Evolutionary conservation across 1,140 invertebrate species (phyloP).

Genomic region (Drosophila pandora): DNA sequence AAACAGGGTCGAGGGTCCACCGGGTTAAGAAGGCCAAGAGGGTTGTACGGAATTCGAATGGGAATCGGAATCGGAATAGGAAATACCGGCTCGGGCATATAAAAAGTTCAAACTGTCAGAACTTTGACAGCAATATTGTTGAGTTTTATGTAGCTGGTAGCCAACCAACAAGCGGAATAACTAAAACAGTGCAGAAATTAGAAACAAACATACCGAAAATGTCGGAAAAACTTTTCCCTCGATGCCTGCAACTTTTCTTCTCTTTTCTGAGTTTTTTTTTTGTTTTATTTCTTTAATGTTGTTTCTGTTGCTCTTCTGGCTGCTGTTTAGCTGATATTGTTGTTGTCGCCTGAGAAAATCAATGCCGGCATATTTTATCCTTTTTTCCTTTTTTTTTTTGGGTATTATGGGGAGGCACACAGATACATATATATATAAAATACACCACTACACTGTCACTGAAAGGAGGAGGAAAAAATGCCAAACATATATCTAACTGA

Average conservation of each 20-base stretch:
- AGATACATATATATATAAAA: conserved; percentile 26
- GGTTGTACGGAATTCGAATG: not conserved
- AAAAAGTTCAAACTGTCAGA: conserved; percentile 66
- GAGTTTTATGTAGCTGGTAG: conserved; percentile 57
- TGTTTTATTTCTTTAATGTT: conserved; percentile 18
- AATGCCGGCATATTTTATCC: conserved; percentile 78
- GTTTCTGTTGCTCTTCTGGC: conserved; percentile 19
- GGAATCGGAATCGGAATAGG: conserved; percentile 1
- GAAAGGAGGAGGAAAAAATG: conserved; percentile 36
- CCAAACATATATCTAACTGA: conserved; percentile 36
- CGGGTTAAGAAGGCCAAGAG: not conserved
- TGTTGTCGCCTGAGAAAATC: conserved; percentile 67
- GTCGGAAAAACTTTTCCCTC: conserved; percentile 41
- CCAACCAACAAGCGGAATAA: conserved; percentile 35
- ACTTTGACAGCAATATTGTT: conserved; percentile 72
- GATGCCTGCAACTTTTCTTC: conserved; percentile 55
- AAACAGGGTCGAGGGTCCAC: not conserved
- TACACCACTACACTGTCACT: conserved; percentile 38
- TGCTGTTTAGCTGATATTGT: conserved; percentile 25
- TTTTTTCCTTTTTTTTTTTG: conserved; percentile 41
- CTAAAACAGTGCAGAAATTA: conserved; percentile 60
- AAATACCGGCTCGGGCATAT: conserved; percentile 25
- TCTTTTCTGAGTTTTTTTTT: conserved; percentile 5
- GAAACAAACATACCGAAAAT: conserved; percentile 51
- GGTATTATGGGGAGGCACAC: conserved; percentile 28